Percentiles rank a stretch among this genome's conserved stretches.
Evolutionary conservation across 1,140 invertebrate genomes (phyloP).

Genomic region (Lepidurus arcticus): DNA sequence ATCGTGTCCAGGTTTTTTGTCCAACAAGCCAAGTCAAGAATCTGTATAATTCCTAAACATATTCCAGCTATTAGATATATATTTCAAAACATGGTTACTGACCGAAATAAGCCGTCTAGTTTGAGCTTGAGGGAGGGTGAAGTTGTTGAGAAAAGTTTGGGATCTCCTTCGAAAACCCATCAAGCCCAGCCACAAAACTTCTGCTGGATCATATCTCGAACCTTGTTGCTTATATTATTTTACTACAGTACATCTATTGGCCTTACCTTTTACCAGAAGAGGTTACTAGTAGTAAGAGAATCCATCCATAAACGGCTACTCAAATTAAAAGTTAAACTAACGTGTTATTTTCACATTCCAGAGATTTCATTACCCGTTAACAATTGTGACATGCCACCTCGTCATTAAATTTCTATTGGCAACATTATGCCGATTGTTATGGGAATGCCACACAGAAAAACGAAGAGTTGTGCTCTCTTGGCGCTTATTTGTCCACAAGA

Average conservation of each 20-base stretch:
- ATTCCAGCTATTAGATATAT: background rate
- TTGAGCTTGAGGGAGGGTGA: background rate
- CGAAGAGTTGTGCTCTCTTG: conserved; percentile 61
- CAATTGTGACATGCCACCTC: conserved; percentile 76
- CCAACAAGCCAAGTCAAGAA: background rate
- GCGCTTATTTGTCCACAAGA: conserved; percentile 55
- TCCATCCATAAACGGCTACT: background rate
- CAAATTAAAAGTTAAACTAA: conserved; percentile 28
- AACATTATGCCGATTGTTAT: conserved; percentile 56
- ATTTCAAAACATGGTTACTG: background rate
- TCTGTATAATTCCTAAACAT: conserved; percentile 4
- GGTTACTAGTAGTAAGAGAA: conserved; percentile 71
- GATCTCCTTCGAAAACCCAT: background rate
- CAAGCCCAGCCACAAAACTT: background rate
- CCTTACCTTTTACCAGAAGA: conserved; percentile 94
- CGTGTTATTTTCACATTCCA: conserved; percentile 49
- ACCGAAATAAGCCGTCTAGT: background rate
- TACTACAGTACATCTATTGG: conserved; percentile 88
- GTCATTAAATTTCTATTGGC: conserved; percentile 75
- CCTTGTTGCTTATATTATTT: conserved; percentile 57
- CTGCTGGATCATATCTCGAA: conserved; percentile 43
- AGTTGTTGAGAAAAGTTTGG: background rate
- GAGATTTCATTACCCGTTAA: conserved; percentile 73
- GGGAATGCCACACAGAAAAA: conserved; percentile 55
- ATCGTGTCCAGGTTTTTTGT: background rate